A percentile compares a stretch with the other conserved stretches of the same genome.
Evolutionary conservation across 2,888 invertebrate genomes (phyloP).

Genomic region (Brenthis hecate): DNA sequence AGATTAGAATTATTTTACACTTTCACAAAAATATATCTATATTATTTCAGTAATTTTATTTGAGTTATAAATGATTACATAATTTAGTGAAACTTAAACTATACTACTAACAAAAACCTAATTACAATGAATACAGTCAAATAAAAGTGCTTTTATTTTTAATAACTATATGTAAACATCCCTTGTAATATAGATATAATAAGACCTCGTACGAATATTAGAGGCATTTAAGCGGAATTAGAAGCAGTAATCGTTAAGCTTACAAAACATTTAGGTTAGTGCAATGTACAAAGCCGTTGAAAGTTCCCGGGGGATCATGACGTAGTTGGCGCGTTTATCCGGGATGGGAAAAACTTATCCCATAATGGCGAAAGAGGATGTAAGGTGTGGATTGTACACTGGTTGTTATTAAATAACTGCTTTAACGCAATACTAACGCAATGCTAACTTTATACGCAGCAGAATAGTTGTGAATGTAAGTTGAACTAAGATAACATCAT

Average conservation of each 20-base stretch:
- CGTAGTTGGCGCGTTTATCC: conserved; percentile 20
- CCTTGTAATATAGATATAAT: neutral
- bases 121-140: no score
- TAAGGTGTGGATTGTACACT: neutral
- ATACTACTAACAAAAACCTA: no score
- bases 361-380: neutral
- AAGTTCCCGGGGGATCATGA: conserved; percentile 16
- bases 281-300: conserved; percentile 16
- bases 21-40: no score
- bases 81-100: no score
- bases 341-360: conserved; percentile 14
- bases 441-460: no score
- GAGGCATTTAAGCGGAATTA: conserved; percentile 7
- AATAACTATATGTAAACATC: neutral
- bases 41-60: no score
- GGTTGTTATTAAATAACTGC: neutral
- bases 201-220: neutral
- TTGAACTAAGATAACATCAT: no score
- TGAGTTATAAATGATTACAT: no score
- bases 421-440: no score
- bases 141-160: no score
- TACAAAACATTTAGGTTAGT: conserved; percentile 20
- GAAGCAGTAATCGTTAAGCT: conserved; percentile 19
- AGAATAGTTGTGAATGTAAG: no score
- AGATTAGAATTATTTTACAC: no score